Evolutionary conservation across 1,140 invertebrate genomes (phyloP).

Genomic region (Drosophila lacertosa): DNA sequence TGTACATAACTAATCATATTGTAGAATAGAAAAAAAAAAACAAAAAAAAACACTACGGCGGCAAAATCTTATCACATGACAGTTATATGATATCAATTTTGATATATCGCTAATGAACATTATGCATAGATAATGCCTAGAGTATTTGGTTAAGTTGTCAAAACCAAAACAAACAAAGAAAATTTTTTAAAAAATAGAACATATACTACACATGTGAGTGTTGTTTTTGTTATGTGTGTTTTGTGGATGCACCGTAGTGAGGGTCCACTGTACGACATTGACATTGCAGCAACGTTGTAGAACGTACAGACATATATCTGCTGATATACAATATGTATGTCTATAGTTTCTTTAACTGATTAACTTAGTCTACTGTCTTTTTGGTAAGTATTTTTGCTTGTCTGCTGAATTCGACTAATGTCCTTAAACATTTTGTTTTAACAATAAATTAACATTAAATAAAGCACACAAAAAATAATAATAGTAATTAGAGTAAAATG

Average conservation of each 20-base stretch:
- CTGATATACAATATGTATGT: conserved; percentile 7
- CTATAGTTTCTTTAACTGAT: conserved; percentile 26
- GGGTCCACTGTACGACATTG: conserved; percentile 40
- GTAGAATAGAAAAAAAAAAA: conserved; percentile 14
- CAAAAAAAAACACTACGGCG: conserved; percentile 33
- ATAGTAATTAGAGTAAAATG: conserved; percentile 11
- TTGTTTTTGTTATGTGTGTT: conserved; percentile 16
- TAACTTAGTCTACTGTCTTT: conserved; percentile 73
- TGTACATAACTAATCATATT: conserved; percentile 29
- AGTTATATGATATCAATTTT: conserved; percentile 34
- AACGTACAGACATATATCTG: no score
- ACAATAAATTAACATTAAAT: conserved; percentile 58
- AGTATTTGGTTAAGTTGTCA: conserved; percentile 18
- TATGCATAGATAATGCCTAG: conserved; percentile 39
- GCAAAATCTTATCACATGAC: conserved; percentile 47
- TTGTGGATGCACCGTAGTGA: conserved; percentile 16
- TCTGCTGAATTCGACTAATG: conserved; percentile 42
- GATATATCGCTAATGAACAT: conserved; percentile 36
- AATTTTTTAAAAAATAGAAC: background rate
- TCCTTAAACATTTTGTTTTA: conserved; percentile 34
- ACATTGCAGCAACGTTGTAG: no score
- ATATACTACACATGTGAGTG: conserved; percentile 22
- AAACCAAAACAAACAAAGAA: conserved; percentile 1
- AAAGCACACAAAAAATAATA: conserved; percentile 34
- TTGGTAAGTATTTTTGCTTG: conserved; percentile 69